Evolutionary conservation across 2,113 vertebrate genomes (phyloP), one percentile per base, ranked within the genome.

Genomic region (Chaetops frenatus): DNA sequence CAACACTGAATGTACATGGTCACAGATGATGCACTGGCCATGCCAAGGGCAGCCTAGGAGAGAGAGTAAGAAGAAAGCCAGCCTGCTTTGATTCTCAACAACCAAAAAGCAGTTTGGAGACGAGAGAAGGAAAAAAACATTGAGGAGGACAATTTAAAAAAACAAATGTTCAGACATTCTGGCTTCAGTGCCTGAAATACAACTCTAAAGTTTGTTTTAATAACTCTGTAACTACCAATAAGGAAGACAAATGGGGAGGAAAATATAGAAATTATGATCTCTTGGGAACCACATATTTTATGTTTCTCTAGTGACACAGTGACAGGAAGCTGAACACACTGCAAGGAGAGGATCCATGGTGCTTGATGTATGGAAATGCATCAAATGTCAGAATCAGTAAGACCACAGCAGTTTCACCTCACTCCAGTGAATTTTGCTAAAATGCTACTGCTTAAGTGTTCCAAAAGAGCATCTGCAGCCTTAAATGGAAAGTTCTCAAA

Each of bases 141-240:
- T 1, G 2, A 90, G 61, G 15, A 79, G 27, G 13, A 60, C 14
- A 90, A 67, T 76, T 92, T 10, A 20, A 54, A 86, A 36, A 73
- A 78, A 71, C 51, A 86, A 78, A 50, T 12, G 51, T 72, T 92
- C 61, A 95, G 86, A 90, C 76, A 86, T 88, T 92, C 71, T 80
- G 88, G 50, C 76, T 92, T 94, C 89, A 86, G 80, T 83, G 88
- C 76, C 88, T 73, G 72, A 95, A 96, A 94, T 72, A 95, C 19
- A 90, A 23, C 71, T 86, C 71, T 65, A 1, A 65, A 88, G 67
- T 88, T 94, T 90, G 74, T 71, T 95, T 94, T 88, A 95, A 67
- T 82, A 95, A 92, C 71, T 88, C 54, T 8, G 0, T 56, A 86
- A 80, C 71, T 60, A 91, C 44, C 71, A 86, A 47, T 70, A 73